A percentile compares a stretch with the other conserved stretches of the same genome.
phyloP scores from a whole-genome alignment of 2,888 invertebrate genomes.

The Hydraecia micacea region DNA sequence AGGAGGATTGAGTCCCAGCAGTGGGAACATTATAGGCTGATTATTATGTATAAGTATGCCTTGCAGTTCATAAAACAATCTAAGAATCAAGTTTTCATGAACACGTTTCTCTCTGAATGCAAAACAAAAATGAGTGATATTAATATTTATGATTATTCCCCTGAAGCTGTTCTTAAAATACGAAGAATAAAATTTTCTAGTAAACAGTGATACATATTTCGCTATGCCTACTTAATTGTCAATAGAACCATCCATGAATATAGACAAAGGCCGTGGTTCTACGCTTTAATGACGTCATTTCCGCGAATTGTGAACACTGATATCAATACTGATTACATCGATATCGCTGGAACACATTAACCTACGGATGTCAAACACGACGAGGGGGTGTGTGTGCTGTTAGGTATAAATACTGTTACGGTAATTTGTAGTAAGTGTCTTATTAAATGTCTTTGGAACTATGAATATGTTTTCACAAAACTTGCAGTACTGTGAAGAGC shows the following conservation, averaged over 20 bases:
- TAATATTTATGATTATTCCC: background rate
- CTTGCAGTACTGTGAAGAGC: background rate
- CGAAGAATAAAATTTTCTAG: background rate
- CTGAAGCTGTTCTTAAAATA: background rate
- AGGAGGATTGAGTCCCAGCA: no score
- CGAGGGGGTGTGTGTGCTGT: background rate
- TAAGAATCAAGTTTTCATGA: background rate
- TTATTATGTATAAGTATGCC: no score
- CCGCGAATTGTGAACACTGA: conserved; percentile 33
- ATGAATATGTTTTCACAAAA: background rate
- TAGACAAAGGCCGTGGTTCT: conserved; percentile 9
- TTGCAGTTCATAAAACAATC: background rate
- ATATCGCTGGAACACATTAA: conserved; percentile 38
- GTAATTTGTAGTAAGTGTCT: background rate
- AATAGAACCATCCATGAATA: conserved; percentile 7
- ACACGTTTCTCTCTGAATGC: background rate
- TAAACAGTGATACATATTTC: background rate
- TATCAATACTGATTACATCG: conserved; percentile 40
- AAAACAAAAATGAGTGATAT: background rate
- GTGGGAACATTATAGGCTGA: no score
- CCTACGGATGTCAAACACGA: conserved; percentile 11
- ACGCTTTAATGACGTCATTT: conserved; percentile 13
- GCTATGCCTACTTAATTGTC: background rate
- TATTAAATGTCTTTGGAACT: background rate
- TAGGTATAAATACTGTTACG: background rate